Conservation (phyloP, 2,113 vertebrate species). For the Gavialis gangeticus region DNA sequence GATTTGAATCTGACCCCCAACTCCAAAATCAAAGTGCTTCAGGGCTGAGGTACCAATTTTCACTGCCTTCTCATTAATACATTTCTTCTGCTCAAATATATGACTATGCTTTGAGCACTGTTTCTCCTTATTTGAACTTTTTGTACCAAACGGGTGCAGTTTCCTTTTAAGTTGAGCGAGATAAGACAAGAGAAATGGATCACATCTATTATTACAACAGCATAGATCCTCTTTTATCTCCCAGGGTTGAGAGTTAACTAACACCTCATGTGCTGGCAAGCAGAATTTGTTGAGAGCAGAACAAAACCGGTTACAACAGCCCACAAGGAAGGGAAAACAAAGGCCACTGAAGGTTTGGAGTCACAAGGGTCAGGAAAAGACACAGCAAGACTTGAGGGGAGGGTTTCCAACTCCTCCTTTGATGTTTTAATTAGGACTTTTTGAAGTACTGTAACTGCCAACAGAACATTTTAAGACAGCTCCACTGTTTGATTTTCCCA, state of each 20-base stretch:
- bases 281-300: conserved; percentile 5
- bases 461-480: background rate
- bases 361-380: conserved; percentile 56
- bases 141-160: conserved; percentile 1
- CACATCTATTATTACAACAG: conserved; percentile 18
- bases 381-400: background rate
- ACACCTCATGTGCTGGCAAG: conserved; percentile 1
- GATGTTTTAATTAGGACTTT: conserved; percentile 41
- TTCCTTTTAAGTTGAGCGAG: conserved; percentile 26
- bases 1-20: background rate
- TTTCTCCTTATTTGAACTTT: conserved; percentile 22
- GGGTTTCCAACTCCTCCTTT: conserved; percentile 36
- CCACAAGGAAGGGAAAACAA: conserved; percentile 39
- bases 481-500: background rate
- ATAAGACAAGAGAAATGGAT: conserved; percentile 22
- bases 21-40: background rate
- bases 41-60: background rate
- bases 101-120: background rate
- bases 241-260: conserved; percentile 40
- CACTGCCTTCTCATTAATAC: background rate
- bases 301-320: conserved; percentile 16
- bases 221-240: background rate
- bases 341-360: conserved; percentile 19
- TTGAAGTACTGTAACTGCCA: background rate
- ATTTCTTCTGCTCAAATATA: background rate